Base-by-base conservation (phyloP, 2,113 vertebrate species). In the Oreotrochilus melanogaster region DNA sequence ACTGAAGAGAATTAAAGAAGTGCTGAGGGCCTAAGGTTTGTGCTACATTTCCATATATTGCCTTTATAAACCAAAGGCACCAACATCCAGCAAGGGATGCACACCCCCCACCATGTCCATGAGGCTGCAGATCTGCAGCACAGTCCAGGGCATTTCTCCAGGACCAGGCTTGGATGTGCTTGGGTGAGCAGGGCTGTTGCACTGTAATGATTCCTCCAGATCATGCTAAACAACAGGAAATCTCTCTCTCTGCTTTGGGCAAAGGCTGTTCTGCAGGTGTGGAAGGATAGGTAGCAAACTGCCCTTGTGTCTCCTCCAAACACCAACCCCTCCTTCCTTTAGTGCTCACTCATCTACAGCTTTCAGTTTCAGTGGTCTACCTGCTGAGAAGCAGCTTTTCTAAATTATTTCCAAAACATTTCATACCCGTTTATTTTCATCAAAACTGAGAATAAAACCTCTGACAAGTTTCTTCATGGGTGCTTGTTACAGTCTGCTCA, bases 61-160 rank as follows among this genome's bases (percentile, higher is more conserved):
- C 75, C 10, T 76, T 76, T 15, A 4, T 1, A 21, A 90, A 21
- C 47, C 24, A 21, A 33, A 92, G 57, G 67, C 48, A 35, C 9
- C 30, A 33, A 53, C 18, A n/a, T 4, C 11, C 71, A 53, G 33
- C 1, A 28, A 18, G 23, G 30, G 28, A 24, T 13, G 19, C 18
- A 6, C 56, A 2, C 7, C 5, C 4, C 21, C 35, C 35, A 0
- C 18, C 0, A 0, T 2, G 23, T 2, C 42, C 23, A 0, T 0
- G 18, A 37, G 60, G 58, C 42, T 25, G 45, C 33, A n/a, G 43
- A 7, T 21, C 27, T 7, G 0, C 2, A 21, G 42, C 75, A 72
- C 19, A 6, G 27, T 24, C 18, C 33, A 7, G 1, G 1, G 47
- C 5, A 2, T 9, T 54, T 2, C 54, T 27, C 15, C 23, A 21